Base-by-base conservation (phyloP, 1,140 invertebrate genomes). In the Epicauta chinensis region DNA sequence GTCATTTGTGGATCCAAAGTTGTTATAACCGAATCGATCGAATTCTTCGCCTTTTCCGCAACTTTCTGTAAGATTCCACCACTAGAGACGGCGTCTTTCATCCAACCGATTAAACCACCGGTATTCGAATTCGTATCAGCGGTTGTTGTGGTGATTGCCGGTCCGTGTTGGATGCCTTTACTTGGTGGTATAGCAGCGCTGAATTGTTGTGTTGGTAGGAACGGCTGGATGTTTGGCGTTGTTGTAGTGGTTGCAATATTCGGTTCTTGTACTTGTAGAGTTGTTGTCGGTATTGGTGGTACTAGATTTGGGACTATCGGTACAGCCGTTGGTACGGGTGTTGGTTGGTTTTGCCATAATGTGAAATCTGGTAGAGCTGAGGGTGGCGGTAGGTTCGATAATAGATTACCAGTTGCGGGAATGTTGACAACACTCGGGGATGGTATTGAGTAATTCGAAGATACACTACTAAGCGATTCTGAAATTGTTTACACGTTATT, bases 1-100 rank as follows among this genome's bases (percentile, higher is more conserved):
- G 84, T 87, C 90, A 93, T 92, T 69, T 91, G 89, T 13, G 90
- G 90, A 72, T 93, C 90, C 7, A 93, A 72, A 12, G 89, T 92
- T 12, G 89, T 92, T 30, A 93, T 91, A 76, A 93, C 84, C 0
- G 84, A 82, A 65, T 91, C 88, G 0, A 92, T 83, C 7, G 87
- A 89, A 66, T 74, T 88, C 72, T 88, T 90, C 0, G 89, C 88
- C 65, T 87, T 89, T 62, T 91, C 88, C 3, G 83, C 80, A 41
- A 87, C 79, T 73, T 80, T 84, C 11, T 60, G 64, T 15, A 65
- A 36, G 13, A 70, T 60, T 4, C 65, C 62, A 34, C 77, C 81
- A 43, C 53, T 69, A 5, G 73, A 69, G 12, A 81, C 74, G 0
- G 78, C 78, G 10, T 75, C 78, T 64, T 77, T 78, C 63, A 81